Base-by-base conservation (phyloP, 2,113 vertebrate genomes). In the Sylvia atricapilla region DNA sequence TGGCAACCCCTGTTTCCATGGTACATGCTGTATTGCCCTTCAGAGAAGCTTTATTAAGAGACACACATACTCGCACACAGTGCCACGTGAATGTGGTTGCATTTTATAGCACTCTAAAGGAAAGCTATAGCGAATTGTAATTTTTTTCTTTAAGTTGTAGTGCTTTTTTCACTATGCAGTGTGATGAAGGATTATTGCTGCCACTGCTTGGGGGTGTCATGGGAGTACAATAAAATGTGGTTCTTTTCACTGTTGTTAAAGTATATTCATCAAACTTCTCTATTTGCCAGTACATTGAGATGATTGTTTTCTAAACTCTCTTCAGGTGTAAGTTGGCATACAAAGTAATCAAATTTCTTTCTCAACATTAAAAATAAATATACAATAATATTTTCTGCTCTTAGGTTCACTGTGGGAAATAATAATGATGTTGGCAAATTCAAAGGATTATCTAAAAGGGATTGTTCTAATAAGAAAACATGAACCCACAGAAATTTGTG, bases 1-100 rank as follows among this genome's bases (percentile, higher is more conserved):
- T 98, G 97, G 97, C 95, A 98, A 98, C 97, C 90, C 43, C 91
- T 82, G 97, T 98, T 98, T 98, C 97, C 97, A 98, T 97, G 98
- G 97, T 55, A 84, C 58, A 17, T 74, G 62, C 90, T 59, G 81
- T 75, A 90, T n/a, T 96, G 94, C 81, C 72, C 95, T 97, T 97
- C 87, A 67, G 93, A 97, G 95, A 64, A 82, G 89, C 91, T 97
- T 96, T 95, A 88, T 94, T 94, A 96, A 95, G 96, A 96, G 56
- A 88, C 88, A 58, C n/a, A 58, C 74, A 87, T 10, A 82, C 64
- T 90, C 46, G 18, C 70, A 44, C 55, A 39, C 53, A 15, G 68
- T 82, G 91, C 82, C 95, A 78, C 84, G 78, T 94, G 95, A 96
- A 92, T 79, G 70, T 66, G 74, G 74, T 80, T 30, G 52, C 86